Evolutionary conservation across 2,888 invertebrate genomes (phyloP), one percentile per base, ranked within the genome.

Genomic region (Griposia aprilina): DNA sequence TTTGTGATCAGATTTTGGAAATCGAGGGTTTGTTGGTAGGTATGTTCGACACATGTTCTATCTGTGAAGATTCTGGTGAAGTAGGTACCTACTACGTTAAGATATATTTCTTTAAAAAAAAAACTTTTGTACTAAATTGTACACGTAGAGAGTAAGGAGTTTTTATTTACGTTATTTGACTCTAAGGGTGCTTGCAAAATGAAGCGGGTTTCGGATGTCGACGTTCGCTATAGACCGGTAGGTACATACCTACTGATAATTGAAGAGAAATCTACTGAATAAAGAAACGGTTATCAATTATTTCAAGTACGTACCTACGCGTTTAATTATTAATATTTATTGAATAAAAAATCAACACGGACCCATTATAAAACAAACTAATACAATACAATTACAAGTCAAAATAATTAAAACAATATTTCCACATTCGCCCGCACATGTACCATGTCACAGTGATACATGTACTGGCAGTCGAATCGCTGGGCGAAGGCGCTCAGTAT

Each of bases 1-100:
- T 78, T 50, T 71, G 50, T 15, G 15, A 41, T 57, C 57, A 78
- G 55, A n/a, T 57, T 79, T 71, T 41, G 63, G 7, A 17, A 41
- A 71, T 78, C 63, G 62, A 63, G 71, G 55, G 62, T 48, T 69
- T 52, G 17, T 52, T 68, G 13, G 30, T 26, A 17, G 13, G 65
- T 62, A 30, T 67, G 69, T 23, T n/a, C n/a, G n/a, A 7, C 11
- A 26, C 1, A 20, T 48, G 45, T 55, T 13, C 13, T 17, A 52
- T 52, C 7, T 76, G 36, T 76, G 45, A 23, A 52, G 30, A 76
- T 60, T 60, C 10, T n/a, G 7, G 30, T 66, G 0, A 60, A 30
- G 11, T 65, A 8, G n/a, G 45, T 45, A 41, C 36, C 5, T 67
- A 17, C 20, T 30, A 36, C 48, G 20, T 36, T 15, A 48, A 74